Conservation (phyloP, 1,140 invertebrate genomes). For the Euura lappo region DNA sequence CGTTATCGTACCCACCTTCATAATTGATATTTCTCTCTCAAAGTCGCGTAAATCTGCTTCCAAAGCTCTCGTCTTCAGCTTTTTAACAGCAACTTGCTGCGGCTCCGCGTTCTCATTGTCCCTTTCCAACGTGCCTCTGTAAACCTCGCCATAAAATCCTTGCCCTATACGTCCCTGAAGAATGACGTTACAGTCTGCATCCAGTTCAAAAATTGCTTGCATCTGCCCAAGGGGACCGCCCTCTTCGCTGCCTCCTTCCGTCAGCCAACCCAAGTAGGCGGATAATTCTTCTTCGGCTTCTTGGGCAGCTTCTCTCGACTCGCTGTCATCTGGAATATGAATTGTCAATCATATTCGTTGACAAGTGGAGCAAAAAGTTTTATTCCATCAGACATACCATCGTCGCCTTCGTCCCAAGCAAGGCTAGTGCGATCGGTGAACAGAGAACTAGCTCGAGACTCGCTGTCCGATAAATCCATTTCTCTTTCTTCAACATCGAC, state of each 20-base stretch:
- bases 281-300: conserved; percentile 36
- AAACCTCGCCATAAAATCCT: conserved; percentile 78
- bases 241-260: conserved; percentile 28
- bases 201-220: conserved; percentile 59
- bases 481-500: conserved; percentile 36
- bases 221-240: conserved; percentile 47
- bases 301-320: conserved; percentile 27
- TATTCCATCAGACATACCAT: conserved; percentile 46
- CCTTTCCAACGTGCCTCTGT: conserved; percentile 66
- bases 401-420: conserved; percentile 46
- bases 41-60: conserved; percentile 65
- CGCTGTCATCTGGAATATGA: conserved; percentile 9
- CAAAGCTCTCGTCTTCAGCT: conserved; percentile 63
- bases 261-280: conserved; percentile 34
- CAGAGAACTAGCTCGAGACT: conserved; percentile 43
- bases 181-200: conserved; percentile 64
- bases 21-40: conserved; percentile 76
- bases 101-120: conserved; percentile 55
- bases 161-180: conserved; percentile 68
- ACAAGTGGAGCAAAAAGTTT: conserved; percentile 13
- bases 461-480: conserved; percentile 39
- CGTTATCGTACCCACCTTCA: conserved; percentile 65
- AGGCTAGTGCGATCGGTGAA: conserved; percentile 45
- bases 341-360: too few relatives aligned
- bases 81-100: conserved; percentile 76